Base-by-base conservation (phyloP, 2,888 invertebrate genomes). In the Cristatella mucedo region DNA sequence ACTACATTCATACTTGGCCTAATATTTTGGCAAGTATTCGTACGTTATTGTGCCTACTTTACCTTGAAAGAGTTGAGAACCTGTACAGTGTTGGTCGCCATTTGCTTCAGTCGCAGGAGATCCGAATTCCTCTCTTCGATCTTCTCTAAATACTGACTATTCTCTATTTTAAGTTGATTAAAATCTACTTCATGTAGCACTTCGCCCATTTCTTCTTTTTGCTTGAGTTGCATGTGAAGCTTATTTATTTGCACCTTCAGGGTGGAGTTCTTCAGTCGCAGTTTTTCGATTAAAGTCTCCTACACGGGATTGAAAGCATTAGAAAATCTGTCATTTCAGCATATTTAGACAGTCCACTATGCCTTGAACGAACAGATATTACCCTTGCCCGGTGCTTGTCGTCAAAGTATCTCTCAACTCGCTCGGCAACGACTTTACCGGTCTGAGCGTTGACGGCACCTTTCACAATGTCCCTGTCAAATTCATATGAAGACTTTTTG, bases 201-300 rank as follows among this genome's bases (percentile, higher is more conserved):
- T 46, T 66, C 66, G 20, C 66, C 66, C 63, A 65, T 64, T 44
- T 66, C 66, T 42, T 66, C 66, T 61, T 66, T 66, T 61, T 63
- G 65, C 49, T 61, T 63, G 7, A 66, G 48, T 41, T 66, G 63
- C 29, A 61, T 49, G 46, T 56, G 55, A 11, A 66, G 46, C 37
- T 66, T 66, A 44, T 61, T 63, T 51, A 58, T 63, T 41, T 62
- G 61, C 29, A 61, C 59, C 54, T 61, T 63, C 29, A 65, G 46
- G 4, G 63, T 59, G 3, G 59, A 54, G 44, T 65, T 66, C 44
- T 64, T 65, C 33, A 66, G 48, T 9, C 63, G 44, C 21, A 66
- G 46, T 38, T 66, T 66, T 43, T 64, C 63, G 41, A 63, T 57
- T 34, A 64, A 47, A n/a, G 64, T 55, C 31, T 63, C 63, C 62